Evolutionary conservation across 2,113 vertebrate genomes (phyloP).

Genomic region (Peromyscus maniculatus): DNA sequence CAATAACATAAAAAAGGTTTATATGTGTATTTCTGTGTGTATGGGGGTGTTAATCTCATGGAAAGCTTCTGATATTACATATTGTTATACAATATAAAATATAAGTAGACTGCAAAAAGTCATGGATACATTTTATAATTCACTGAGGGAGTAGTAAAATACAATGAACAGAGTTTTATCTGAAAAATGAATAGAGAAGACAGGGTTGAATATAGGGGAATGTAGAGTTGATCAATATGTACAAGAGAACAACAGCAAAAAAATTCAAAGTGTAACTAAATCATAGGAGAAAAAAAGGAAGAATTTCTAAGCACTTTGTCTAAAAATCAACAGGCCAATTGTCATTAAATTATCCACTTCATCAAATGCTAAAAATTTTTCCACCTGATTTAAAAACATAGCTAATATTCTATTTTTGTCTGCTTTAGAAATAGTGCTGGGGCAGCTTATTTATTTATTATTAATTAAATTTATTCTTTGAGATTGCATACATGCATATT

Average conservation of each 20-base stretch:
- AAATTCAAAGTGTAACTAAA: background rate
- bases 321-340: background rate
- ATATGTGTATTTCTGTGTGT: background rate
- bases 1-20: background rate
- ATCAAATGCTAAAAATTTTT: background rate
- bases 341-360: background rate
- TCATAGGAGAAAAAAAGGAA: background rate
- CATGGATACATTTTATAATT: background rate
- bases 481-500: background rate
- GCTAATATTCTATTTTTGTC: background rate
- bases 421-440: background rate
- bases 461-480: background rate
- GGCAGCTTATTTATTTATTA: background rate
- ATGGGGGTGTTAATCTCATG: background rate
- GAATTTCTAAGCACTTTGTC: background rate
- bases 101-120: conserved; percentile 30
- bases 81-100: conserved; percentile 9
- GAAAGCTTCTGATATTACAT: background rate
- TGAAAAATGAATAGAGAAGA: background rate
- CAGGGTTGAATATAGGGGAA: background rate
- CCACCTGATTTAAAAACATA: background rate
- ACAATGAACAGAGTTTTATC: background rate
- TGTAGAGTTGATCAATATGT: background rate
- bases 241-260: background rate
- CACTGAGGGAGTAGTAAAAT: conserved; percentile 28